Evolutionary conservation across 2,888 invertebrate species (phyloP).

Genomic region (Andrena flavipes): DNA sequence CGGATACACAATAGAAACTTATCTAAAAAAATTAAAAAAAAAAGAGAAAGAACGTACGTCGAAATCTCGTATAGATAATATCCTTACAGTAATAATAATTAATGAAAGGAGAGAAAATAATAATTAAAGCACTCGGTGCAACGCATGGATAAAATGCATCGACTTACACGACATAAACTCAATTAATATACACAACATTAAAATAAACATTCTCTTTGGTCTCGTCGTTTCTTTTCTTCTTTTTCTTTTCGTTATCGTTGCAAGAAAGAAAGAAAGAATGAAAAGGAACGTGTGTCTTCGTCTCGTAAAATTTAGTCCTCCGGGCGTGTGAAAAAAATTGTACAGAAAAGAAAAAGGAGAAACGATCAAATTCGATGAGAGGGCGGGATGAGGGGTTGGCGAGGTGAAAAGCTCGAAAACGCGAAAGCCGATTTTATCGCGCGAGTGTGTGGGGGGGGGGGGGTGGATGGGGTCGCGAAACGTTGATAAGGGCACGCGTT

Average conservation of each 20-base stretch:
- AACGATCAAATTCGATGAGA: constrained; percentile 18
- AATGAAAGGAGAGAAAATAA: constrained; percentile 26
- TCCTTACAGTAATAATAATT: constrained; percentile 49
- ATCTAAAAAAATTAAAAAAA: constrained; percentile 18
- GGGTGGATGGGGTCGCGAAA: background rate
- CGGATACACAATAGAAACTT: constrained; percentile 40
- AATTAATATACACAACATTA: constrained; percentile 73
- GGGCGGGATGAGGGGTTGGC: background rate
- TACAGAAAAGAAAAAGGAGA: background rate
- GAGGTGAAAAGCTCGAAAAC: constrained; percentile 19
- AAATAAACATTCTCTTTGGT: constrained; percentile 73
- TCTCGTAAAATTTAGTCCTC: constrained; percentile 39
- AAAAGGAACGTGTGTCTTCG: constrained; percentile 55
- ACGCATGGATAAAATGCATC: constrained; percentile 57
- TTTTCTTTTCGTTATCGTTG: constrained; percentile 28
- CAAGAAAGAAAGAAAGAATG: constrained; percentile 43
- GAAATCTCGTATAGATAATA: constrained; percentile 44
- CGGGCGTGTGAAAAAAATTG: background rate
- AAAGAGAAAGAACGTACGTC: constrained; percentile 4
- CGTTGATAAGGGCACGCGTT: constrained; percentile 34
- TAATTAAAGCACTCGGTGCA: constrained; percentile 70
- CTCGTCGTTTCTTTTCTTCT: constrained; percentile 47
- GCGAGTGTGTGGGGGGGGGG: background rate
- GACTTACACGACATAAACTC: constrained; percentile 67
- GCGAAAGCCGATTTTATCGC: constrained; percentile 31